A percentile compares a stretch with the other conserved stretches of the same genome.
These are phyloP conservation scores for Drosophila kikkawai DNA, from an alignment of 1,140 invertebrate species.

Conservation along the genomic window DNA sequence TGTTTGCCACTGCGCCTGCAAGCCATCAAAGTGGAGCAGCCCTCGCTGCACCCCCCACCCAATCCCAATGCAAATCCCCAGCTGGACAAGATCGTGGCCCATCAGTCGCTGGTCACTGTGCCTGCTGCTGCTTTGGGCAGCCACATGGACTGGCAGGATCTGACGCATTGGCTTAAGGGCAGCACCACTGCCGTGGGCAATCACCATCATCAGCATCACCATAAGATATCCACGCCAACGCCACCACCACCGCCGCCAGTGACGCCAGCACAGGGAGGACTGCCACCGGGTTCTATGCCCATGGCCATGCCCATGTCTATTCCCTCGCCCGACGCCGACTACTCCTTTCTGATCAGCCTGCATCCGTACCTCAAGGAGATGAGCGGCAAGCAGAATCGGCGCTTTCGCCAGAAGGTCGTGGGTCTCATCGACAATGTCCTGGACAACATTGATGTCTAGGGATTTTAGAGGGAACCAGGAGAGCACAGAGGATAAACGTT, in stretches of 20 bases:
- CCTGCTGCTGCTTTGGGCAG: slow-evolving; percentile 59
- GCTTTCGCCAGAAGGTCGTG: slow-evolving; percentile 78
- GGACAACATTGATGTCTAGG: slow-evolving; percentile 65
- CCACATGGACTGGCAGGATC: slow-evolving; percentile 61
- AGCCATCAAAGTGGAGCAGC: slow-evolving; percentile 66
- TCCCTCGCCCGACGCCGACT: slow-evolving; percentile 68
- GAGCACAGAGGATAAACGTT: neutral
- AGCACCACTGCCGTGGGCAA: slow-evolving; percentile 6
- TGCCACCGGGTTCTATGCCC: slow-evolving; percentile 11
- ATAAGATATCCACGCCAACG: slow-evolving; percentile 35
- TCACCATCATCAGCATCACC: slow-evolving; percentile 11
- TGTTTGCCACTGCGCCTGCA: slow-evolving; percentile 58
- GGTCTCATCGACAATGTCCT: slow-evolving; percentile 77
- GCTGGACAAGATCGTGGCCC: slow-evolving; percentile 43
- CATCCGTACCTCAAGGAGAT: slow-evolving; percentile 80
- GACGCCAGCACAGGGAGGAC: slow-evolving; percentile 3
- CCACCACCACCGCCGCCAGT: slow-evolving; percentile 27
- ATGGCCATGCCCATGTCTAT: slow-evolving; percentile 12
- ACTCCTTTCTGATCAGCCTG: slow-evolving; percentile 78
- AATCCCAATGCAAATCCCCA: slow-evolving; percentile 3
- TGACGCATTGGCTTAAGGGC: slow-evolving; percentile 64
- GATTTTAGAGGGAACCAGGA: neutral
- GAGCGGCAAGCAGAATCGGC: slow-evolving; percentile 78
- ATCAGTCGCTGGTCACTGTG: slow-evolving; percentile 61
- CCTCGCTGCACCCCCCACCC: neutral